A percentile compares a stretch with the other conserved stretches of the same genome.
Evolutionary conservation across 2,113 vertebrate species (phyloP).

Genomic region (Gobiocypris rarus): DNA sequence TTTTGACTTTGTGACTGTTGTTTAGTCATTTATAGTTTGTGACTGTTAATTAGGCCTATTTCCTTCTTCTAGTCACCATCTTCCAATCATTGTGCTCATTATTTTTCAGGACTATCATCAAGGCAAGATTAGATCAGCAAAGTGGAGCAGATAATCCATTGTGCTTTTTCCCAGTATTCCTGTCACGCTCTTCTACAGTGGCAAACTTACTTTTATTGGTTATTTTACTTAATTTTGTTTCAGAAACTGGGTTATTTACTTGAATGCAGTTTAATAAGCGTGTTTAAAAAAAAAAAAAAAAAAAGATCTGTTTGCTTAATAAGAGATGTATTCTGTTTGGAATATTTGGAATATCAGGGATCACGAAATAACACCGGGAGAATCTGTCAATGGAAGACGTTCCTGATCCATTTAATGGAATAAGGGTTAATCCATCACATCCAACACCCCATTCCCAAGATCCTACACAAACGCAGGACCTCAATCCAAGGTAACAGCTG

Average conservation of each 20-base stretch:
- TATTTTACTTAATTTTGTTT: constrained; percentile 22
- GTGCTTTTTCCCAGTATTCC: constrained; percentile 9
- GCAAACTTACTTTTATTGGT: constrained; percentile 32
- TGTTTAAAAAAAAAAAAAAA: too few relatives aligned
- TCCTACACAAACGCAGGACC: background rate
- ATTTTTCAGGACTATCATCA: constrained; percentile 27
- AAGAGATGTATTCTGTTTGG: background rate
- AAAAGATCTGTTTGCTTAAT: background rate
- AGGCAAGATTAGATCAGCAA: constrained; percentile 22
- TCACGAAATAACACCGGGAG: constrained; percentile 36
- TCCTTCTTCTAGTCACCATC: background rate
- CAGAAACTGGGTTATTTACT: background rate
- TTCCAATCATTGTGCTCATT: background rate
- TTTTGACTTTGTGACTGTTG: background rate
- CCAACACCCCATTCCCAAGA: background rate
- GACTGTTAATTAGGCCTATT: background rate
- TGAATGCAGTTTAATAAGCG: background rate
- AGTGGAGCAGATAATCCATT: background rate
- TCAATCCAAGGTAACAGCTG: background rate
- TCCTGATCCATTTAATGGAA: constrained; percentile 43
- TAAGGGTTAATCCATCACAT: constrained; percentile 54
- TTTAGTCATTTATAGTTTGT: too few relatives aligned
- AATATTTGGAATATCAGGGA: constrained; percentile 43
- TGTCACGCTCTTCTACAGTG: constrained; percentile 2
- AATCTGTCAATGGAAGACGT: constrained; percentile 10